Conservation (phyloP, 1,140 invertebrate species). For the Aethina tumida region DNA sequence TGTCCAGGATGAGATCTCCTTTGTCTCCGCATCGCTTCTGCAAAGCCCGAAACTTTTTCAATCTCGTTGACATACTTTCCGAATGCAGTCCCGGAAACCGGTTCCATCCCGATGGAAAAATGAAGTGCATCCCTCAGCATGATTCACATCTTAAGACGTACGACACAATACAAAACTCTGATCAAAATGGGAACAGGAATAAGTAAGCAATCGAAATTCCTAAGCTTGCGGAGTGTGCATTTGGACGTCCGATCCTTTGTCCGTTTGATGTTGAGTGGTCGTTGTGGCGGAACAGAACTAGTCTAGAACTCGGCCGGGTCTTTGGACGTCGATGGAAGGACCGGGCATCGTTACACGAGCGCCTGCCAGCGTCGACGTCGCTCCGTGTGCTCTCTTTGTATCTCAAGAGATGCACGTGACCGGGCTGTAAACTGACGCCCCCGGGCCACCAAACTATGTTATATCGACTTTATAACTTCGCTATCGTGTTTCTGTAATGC, state of each 20-base stretch:
- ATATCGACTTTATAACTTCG: constrained; percentile 31
- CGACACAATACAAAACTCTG: too few relatives aligned
- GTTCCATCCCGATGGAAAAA: too few relatives aligned
- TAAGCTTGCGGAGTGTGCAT: constrained; percentile 17
- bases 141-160: too few relatives aligned
- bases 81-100: too few relatives aligned
- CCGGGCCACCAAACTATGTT: constrained; percentile 21
- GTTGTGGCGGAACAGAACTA: constrained; percentile 10
- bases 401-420: constrained; percentile 22
- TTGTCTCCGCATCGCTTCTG: too few relatives aligned
- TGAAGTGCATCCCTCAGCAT: too few relatives aligned
- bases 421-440: constrained; percentile 18
- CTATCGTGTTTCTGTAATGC: constrained; percentile 31
- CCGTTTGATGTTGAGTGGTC: constrained; percentile 7
- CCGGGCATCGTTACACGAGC: constrained; percentile 4
- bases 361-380: constrained; percentile 5
- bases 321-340: constrained; percentile 5
- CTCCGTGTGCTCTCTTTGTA: constrained; percentile 10
- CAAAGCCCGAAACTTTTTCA: too few relatives aligned
- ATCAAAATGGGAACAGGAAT: too few relatives aligned
- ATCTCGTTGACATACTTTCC: too few relatives aligned
- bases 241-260: constrained; percentile 15
- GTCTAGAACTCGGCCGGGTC: too few relatives aligned
- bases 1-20: too few relatives aligned
- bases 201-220: too few relatives aligned